Evolutionary conservation across 2,888 invertebrate genomes (phyloP), one percentile per base, ranked within the genome.

Genomic region (Nesidiocoris tenuis): DNA sequence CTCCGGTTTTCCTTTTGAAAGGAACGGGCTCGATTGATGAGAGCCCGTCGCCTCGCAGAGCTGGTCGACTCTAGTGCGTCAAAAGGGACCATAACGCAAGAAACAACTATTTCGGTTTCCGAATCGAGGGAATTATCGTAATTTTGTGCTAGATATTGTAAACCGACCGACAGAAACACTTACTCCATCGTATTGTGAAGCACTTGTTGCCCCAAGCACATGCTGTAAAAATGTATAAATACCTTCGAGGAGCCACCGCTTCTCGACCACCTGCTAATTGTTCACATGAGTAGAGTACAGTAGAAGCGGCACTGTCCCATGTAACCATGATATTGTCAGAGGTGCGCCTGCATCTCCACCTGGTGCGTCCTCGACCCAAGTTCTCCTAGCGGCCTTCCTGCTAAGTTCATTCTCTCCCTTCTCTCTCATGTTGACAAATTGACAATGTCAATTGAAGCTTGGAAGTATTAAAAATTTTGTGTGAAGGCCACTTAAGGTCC

Each of bases 121-220:
- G n/a, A n/a, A n/a, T 39, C 39, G 12, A 39, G 3, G 39, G 39
- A 39, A 39, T 7, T 7, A 39, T 7, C 39, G 39, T 39, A 39
- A 39, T 39, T 39, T 7, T 39, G n/a, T 39, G 12, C 3, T 39
- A 39, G 39, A 39, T 39, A 39, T 39, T 39, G 39, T 39, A 12
- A 39, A 39, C 12, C 39, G 39, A 39, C 12, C 12, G 39, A 39
- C 39, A 39, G n/a, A n/a, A n/a, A n/a, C n/a, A n/a, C n/a, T 3
- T 39, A 19, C 16, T 39, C 18, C 39, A 24, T 39, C 18, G 39
- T 64, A 65, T 22, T 56, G 65, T 65, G 55, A 55, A 18, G 56
- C 67, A 67, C 67, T 67, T 67, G 67, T 67, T 67, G 56, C 56
- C 56, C 67, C 23, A 18, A 56, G 67, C 67, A 67, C 67, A 56